A percentile compares a stretch with the other conserved stretches of the same genome.
phyloP scores from a whole-genome alignment of 2,888 invertebrate genomes.

The Rosalia funebris region DNA sequence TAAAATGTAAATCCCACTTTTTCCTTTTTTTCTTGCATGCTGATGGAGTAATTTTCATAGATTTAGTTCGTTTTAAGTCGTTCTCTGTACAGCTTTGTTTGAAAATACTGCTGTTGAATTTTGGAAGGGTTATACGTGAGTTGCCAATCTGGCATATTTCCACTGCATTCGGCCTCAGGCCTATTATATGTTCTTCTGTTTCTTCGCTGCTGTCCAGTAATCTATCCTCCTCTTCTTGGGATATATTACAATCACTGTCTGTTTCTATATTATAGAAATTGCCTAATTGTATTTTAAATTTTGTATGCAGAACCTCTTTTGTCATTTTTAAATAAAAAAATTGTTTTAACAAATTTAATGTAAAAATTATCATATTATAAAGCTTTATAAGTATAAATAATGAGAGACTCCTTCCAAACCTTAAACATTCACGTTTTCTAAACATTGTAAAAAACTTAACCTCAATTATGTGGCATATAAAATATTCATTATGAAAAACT shows the following conservation, averaged over 20 bases:
- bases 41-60: no score
- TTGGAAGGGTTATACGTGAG: conserved; percentile 8
- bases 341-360: no score
- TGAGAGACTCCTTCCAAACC: no score
- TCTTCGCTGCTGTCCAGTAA: conserved; percentile 3
- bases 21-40: conserved; percentile 3
- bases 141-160: conserved; percentile 8
- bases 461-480: no score
- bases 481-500: no score
- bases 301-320: no score
- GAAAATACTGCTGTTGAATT: background rate
- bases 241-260: background rate
- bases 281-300: no score
- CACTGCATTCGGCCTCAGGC: background rate
- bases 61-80: conserved; percentile 11
- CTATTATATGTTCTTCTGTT: background rate
- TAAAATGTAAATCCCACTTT: conserved; percentile 14
- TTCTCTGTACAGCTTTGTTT: background rate
- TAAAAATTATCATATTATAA: no score
- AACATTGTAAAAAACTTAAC: no score
- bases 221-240: conserved; percentile 19
- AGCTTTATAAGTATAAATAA: no score
- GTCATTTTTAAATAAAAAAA: no score
- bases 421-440: no score
- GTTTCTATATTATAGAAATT: background rate